A percentile compares a stretch with the other conserved stretches of the same genome.
Conservation (phyloP, 2,888 invertebrate genomes). For the Eurytoma adleriae region DNA sequence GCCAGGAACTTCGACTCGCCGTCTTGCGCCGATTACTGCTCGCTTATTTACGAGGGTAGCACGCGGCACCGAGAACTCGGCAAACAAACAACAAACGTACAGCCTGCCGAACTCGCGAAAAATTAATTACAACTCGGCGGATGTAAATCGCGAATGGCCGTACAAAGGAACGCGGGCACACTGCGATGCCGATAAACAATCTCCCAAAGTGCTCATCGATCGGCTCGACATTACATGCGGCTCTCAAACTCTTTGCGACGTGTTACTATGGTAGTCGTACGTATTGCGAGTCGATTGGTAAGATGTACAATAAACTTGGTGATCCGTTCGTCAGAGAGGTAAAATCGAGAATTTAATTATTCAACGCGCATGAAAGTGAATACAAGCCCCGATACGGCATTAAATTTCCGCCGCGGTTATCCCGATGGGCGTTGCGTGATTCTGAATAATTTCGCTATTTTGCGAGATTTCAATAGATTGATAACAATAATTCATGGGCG, state of each 20-base stretch:
- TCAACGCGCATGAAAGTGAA: neutral
- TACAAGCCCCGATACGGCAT: neutral
- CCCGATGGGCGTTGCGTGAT: constrained; percentile 8
- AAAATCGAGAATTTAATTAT: constrained; percentile 11
- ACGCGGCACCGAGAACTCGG: constrained; percentile 8
- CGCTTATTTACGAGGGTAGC: constrained; percentile 42
- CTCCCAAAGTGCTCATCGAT: too few relatives aligned
- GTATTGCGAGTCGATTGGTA: too few relatives aligned
- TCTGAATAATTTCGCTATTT: constrained; percentile 26
- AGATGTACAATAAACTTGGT: neutral
- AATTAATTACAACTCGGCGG: neutral
- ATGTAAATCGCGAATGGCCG: neutral
- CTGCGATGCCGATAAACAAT: too few relatives aligned
- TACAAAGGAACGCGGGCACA: neutral
- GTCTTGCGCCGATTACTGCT: constrained; percentile 22
- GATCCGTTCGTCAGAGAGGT: neutral
- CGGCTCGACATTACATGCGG: too few relatives aligned
- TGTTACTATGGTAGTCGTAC: too few relatives aligned
- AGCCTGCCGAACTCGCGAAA: neutral
- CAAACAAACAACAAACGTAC: neutral
- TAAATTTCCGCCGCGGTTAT: constrained; percentile 13
- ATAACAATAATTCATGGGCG: neutral
- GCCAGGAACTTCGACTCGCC: neutral
- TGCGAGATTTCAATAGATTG: constrained; percentile 7
- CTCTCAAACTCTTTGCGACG: too few relatives aligned